These are phyloP conservation scores for Ambastaia sidthimunki DNA, from an alignment of 2,797 vertebrate genomes.

Conservation along the genomic window DNA sequence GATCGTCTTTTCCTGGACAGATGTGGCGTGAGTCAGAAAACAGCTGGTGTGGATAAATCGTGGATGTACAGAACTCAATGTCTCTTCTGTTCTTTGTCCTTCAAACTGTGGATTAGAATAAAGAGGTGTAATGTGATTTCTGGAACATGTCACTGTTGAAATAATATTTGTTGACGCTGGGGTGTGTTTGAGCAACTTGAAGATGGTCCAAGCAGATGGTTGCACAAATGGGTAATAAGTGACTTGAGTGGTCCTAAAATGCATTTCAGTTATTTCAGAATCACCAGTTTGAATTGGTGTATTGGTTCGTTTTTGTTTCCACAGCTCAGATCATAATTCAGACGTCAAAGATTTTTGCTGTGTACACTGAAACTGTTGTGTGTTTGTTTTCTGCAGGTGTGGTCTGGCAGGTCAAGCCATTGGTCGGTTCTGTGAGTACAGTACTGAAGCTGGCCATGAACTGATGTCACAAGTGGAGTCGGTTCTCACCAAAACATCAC, in stretches of 20 bases:
- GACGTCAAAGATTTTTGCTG: no score
- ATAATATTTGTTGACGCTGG: constrained; percentile 36
- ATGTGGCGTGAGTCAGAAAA: constrained; percentile 43
- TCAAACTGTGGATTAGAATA: constrained; percentile 32
- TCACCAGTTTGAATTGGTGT: not conserved
- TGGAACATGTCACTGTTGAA: constrained; percentile 41
- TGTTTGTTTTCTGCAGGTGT: constrained; percentile 79
- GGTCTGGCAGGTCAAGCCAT: constrained; percentile 88
- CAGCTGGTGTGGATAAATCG: constrained; percentile 44
- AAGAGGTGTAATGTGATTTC: constrained; percentile 42
- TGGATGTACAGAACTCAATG: constrained; percentile 11
- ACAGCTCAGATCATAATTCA: no score
- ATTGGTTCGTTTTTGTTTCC: not conserved
- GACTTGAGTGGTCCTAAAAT: no score
- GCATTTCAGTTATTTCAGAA: not conserved
- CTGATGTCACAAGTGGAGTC: constrained; percentile 85
- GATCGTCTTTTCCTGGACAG: constrained; percentile 13
- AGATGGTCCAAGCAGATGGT: not conserved
- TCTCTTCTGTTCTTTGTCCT: constrained; percentile 15
- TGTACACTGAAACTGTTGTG: constrained; percentile 8
- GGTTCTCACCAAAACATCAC: constrained; percentile 89
- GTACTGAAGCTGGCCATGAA: constrained; percentile 92
- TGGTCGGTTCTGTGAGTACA: constrained; percentile 85
- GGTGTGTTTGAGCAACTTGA: constrained; percentile 25
- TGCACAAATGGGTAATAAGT: not conserved